Evolutionary conservation across 2,888 invertebrate genomes (phyloP).

Genomic region (Tenthredo scrophulariae): DNA sequence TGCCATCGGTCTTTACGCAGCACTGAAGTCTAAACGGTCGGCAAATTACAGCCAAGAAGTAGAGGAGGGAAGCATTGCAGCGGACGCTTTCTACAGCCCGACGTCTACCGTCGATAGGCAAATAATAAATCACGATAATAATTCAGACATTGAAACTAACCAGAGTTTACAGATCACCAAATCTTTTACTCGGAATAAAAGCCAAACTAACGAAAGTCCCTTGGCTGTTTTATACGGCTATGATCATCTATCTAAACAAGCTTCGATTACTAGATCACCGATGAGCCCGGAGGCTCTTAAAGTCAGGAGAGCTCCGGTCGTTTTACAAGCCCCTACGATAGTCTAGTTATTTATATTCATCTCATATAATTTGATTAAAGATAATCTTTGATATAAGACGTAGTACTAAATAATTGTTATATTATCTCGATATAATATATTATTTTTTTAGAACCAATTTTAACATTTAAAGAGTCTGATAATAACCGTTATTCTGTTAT

Average conservation of each 20-base stretch:
- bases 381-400: not conserved
- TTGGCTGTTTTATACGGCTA: conserved; percentile 75
- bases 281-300: conserved; percentile 89
- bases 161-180: conserved; percentile 18
- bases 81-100: conserved; percentile 72
- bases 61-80: conserved; percentile 75
- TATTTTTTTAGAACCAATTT: conserved; percentile 12
- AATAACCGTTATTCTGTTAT: conserved; percentile 1
- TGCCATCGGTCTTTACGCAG: conserved; percentile 69
- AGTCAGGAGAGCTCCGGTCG: conserved; percentile 94
- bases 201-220: conserved; percentile 66
- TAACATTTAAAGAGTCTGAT: not conserved
- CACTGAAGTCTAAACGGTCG: conserved; percentile 66
- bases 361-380: not conserved
- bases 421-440: not conserved
- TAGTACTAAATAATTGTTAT: not conserved
- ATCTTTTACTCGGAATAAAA: conserved; percentile 49
- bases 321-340: conserved; percentile 93
- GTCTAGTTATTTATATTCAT: conserved; percentile 79
- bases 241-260: conserved; percentile 72
- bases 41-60: conserved; percentile 57
- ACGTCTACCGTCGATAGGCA: conserved; percentile 59
- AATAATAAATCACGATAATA: conserved; percentile 48
- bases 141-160: conserved; percentile 15
- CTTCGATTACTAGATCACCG: conserved; percentile 74